Conservation (phyloP, 2,113 vertebrate species). For the Phalacrocorax pelagicus region DNA sequence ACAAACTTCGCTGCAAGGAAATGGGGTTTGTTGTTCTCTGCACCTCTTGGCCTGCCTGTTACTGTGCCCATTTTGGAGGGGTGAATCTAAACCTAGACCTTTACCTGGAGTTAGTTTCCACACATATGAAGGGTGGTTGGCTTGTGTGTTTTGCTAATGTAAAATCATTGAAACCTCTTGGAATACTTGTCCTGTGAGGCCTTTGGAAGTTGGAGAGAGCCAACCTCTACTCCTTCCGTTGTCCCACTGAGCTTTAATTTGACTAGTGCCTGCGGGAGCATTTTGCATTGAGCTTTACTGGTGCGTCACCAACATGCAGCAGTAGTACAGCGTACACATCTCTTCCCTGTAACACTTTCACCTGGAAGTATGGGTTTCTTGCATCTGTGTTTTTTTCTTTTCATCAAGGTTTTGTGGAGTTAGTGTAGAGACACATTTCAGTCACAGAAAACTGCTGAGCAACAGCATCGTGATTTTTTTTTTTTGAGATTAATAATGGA, state of each 20-base stretch:
- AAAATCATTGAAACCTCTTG: background rate
- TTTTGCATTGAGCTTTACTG: background rate
- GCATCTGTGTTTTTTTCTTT: background rate
- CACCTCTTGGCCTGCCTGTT: background rate
- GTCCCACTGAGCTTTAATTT: background rate
- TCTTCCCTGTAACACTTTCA: rapidly evolving
- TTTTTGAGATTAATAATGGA: background rate
- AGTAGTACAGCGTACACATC: rapidly evolving
- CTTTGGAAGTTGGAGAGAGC: background rate
- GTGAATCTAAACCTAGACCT: background rate
- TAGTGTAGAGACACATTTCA: background rate
- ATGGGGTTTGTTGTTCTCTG: background rate
- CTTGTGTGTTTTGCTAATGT: background rate
- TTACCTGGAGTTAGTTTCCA: background rate
- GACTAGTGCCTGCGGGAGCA: background rate
- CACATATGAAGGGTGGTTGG: rapidly evolving
- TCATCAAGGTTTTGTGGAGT: background rate
- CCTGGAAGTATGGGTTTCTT: background rate
- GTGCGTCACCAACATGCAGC: background rate
- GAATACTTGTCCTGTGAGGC: background rate
- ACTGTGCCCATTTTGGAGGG: rapidly evolving
- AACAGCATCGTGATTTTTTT: background rate
- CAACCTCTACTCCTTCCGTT: background rate
- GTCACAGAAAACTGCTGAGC: background rate
- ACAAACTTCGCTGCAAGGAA: background rate